phyloP scores from a whole-genome alignment of 2,797 vertebrate species.

The Danio choprae region DNA sequence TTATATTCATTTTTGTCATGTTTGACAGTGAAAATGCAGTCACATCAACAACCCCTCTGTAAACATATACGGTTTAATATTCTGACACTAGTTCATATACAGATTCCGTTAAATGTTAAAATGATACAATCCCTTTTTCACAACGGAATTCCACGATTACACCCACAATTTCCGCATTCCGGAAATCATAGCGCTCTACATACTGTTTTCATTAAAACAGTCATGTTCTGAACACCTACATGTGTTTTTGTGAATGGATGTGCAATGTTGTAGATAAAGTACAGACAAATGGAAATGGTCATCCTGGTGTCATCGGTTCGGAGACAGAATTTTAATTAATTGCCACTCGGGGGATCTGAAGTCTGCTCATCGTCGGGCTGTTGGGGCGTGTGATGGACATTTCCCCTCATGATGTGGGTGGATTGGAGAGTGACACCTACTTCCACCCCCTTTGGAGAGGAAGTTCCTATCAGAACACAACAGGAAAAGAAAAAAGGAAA shows the following conservation, averaged over 20 bases:
- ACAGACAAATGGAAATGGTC: slow-evolving; percentile 75
- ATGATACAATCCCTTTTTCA: no score
- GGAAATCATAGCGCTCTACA: no score
- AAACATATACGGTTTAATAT: no score
- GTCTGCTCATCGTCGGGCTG: slow-evolving; percentile 31
- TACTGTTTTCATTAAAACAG: background rate
- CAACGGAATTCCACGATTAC: no score
- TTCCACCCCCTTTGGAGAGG: slow-evolving; percentile 79
- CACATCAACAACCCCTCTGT: no score
- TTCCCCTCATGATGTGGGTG: slow-evolving; percentile 69
- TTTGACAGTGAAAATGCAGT: no score
- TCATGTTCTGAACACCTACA: background rate
- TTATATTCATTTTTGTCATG: no score
- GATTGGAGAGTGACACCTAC: slow-evolving; percentile 76
- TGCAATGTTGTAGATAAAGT: slow-evolving; percentile 66
- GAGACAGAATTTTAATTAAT: slow-evolving; percentile 48
- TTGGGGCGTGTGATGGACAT: slow-evolving; percentile 69
- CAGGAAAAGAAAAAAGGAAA: slow-evolving; percentile 76
- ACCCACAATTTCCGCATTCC: no score
- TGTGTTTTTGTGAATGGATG: slow-evolving; percentile 70
- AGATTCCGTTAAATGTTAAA: no score
- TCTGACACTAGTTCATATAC: no score
- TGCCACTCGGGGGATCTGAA: slow-evolving; percentile 35
- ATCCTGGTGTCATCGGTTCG: slow-evolving; percentile 68
- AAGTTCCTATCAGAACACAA: slow-evolving; percentile 86